Evolutionary conservation across 2,888 invertebrate species (phyloP).

Genomic region (Drosophila maculinotata): DNA sequence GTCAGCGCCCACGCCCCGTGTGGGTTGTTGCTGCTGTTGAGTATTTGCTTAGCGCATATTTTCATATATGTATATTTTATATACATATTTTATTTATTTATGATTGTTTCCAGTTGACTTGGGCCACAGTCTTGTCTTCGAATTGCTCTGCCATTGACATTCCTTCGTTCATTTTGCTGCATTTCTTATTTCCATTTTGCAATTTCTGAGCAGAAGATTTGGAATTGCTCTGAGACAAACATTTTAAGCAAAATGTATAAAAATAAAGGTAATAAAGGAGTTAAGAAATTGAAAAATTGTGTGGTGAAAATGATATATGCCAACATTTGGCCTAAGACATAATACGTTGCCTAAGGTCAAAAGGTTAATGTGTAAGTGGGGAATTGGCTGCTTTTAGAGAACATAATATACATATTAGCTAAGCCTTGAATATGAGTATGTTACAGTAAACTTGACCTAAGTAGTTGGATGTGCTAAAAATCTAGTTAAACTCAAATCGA

Average conservation of each 20-base stretch:
- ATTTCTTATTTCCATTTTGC: conserved; percentile 6
- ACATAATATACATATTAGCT: not conserved
- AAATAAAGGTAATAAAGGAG: not conserved
- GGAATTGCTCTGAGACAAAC: not conserved
- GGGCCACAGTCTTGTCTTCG: conserved; percentile 55
- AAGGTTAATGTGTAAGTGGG: not conserved
- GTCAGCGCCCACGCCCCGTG: conserved; percentile 8
- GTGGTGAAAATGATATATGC: not conserved
- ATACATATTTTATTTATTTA: conserved; percentile 72
- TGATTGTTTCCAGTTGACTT: conserved; percentile 75
- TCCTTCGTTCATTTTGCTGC: conserved; percentile 4
- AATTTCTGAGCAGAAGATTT: not conserved
- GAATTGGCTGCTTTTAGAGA: not conserved
- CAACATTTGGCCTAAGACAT: not conserved
- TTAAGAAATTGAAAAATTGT: not conserved
- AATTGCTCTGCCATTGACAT: conserved; percentile 18
- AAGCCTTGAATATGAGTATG: not conserved
- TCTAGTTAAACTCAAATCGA: not conserved
- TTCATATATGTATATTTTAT: not conserved
- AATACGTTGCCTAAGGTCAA: not conserved
- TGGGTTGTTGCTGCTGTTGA: conserved; percentile 19
- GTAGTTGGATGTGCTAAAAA: no score
- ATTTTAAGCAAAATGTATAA: not conserved
- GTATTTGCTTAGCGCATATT: conserved; percentile 50
- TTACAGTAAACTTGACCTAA: not conserved